phyloP scores from a whole-genome alignment of 64 coral and sea anemone species.

The Cladopsammia gracilis region DNA sequence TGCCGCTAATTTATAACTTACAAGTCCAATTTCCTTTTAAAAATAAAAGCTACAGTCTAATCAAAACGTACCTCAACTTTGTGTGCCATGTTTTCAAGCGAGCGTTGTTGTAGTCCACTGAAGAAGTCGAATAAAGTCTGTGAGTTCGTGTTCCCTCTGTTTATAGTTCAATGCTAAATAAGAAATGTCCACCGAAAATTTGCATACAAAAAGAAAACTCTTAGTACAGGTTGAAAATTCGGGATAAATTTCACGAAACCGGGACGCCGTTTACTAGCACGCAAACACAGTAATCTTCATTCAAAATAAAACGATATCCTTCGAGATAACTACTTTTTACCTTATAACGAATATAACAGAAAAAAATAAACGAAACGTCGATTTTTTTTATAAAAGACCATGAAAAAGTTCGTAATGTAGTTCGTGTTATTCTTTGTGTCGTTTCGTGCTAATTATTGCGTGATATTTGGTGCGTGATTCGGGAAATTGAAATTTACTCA shows the following conservation, averaged over 20 bases:
- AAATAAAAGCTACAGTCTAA: too few relatives aligned
- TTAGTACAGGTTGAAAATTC: background rate
- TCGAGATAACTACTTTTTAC: too few relatives aligned
- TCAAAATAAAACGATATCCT: background rate
- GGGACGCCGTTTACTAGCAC: background rate
- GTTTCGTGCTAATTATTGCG: background rate
- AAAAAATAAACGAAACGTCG: background rate
- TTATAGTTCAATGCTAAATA: background rate
- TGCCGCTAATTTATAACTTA: too few relatives aligned
- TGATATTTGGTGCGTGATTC: slow-evolving; percentile 27
- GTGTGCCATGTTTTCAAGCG: background rate
- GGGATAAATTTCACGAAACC: background rate
- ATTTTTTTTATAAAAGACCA: background rate
- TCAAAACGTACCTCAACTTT: background rate
- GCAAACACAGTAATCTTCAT: background rate
- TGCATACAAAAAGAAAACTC: slow-evolving; percentile 9
- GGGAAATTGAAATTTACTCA: background rate
- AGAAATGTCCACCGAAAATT: background rate
- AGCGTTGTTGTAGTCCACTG: background rate
- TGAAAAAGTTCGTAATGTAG: too few relatives aligned
- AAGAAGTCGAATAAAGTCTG: background rate
- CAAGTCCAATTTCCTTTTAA: too few relatives aligned
- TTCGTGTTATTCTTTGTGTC: background rate
- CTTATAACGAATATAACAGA: background rate
- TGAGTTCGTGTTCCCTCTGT: background rate